phyloP scores from a whole-genome alignment of 2,113 vertebrate species.

The Noctilio leporinus region DNA sequence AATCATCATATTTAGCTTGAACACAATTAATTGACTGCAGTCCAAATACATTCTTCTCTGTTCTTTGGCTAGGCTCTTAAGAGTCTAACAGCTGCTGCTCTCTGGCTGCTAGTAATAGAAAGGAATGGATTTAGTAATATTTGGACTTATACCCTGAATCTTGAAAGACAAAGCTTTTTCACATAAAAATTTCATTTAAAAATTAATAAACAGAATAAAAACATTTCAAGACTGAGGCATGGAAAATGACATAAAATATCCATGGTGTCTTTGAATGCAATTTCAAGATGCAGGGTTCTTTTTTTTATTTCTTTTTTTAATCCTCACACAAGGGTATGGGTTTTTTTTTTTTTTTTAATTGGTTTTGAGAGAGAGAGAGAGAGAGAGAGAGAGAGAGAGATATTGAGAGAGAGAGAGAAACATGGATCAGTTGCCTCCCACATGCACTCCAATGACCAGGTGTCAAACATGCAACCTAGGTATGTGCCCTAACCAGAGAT shows the following conservation, averaged over 20 bases:
- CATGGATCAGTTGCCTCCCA: too few species aligned
- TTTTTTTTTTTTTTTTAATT: too few species aligned
- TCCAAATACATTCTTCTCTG: slow-evolving; percentile 17
- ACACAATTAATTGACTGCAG: neutral
- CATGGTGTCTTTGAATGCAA: neutral
- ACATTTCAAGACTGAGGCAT: neutral
- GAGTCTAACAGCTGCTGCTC: slow-evolving; percentile 43
- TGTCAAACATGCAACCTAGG: too few species aligned
- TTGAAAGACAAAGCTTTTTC: neutral
- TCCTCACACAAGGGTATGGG: too few species aligned
- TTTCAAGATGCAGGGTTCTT: neutral
- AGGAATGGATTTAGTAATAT: slow-evolving; percentile 19
- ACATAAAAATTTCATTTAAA: slow-evolving; percentile 14
- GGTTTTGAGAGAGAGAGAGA: too few species aligned
- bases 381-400: too few species aligned
- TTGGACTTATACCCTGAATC: slow-evolving; percentile 26
- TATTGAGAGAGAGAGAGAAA: too few species aligned
- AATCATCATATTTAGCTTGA: slow-evolving; percentile 18
- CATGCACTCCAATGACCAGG: too few species aligned
- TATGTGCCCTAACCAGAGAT: too few species aligned
- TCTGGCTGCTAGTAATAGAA: slow-evolving; percentile 20
- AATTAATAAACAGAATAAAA: neutral
- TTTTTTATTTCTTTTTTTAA: neutral
- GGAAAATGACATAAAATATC: slow-evolving; percentile 26
- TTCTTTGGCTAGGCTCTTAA: neutral